Evolutionary conservation across 2,797 vertebrate genomes (phyloP).

Genomic region (Rhinatrema bivittatum): DNA sequence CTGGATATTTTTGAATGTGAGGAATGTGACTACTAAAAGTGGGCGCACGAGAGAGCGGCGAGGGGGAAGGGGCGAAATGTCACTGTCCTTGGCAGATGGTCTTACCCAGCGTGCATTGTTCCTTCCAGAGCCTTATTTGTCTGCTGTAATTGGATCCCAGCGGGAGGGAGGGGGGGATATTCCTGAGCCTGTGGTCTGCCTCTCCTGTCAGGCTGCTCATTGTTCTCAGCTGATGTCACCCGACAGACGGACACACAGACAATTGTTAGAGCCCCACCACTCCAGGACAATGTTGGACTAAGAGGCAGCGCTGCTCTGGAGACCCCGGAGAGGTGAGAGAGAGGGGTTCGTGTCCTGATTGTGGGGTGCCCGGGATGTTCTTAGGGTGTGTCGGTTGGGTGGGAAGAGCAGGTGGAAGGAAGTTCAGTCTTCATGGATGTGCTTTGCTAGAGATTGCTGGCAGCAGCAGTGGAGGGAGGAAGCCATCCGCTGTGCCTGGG

Average conservation of each 20-base stretch:
- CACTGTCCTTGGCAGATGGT: slow-evolving; percentile 43
- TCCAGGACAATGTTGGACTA: slow-evolving; percentile 61
- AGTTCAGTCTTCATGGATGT: too few species aligned
- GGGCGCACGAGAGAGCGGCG: background rate
- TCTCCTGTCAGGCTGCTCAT: slow-evolving; percentile 61
- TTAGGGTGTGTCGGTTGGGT: too few species aligned
- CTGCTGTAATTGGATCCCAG: slow-evolving; percentile 71
- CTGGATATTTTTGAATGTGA: too few species aligned
- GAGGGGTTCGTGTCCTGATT: background rate
- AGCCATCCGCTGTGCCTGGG: too few species aligned
- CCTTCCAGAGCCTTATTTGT: slow-evolving; percentile 59
- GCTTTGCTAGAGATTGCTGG: too few species aligned
- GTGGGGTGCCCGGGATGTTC: too few species aligned
- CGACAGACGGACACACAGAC: too few species aligned
- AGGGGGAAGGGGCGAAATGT: background rate
- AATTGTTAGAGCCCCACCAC: slow-evolving; percentile 46
- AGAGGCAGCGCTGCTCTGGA: slow-evolving; percentile 40
- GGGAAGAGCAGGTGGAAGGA: too few species aligned
- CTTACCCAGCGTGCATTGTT: slow-evolving; percentile 51
- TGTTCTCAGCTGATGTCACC: slow-evolving; percentile 59
- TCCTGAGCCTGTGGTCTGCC: slow-evolving; percentile 51
- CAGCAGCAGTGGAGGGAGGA: too few species aligned
- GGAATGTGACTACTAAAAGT: too few species aligned
- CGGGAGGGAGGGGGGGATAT: slow-evolving; percentile 53
- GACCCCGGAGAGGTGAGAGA: slow-evolving; percentile 11